Percentiles rank a stretch among this genome's conserved stretches.
phyloP scores from a whole-genome alignment of 2,888 invertebrate species.

The Steinernema scapterisci region DNA sequence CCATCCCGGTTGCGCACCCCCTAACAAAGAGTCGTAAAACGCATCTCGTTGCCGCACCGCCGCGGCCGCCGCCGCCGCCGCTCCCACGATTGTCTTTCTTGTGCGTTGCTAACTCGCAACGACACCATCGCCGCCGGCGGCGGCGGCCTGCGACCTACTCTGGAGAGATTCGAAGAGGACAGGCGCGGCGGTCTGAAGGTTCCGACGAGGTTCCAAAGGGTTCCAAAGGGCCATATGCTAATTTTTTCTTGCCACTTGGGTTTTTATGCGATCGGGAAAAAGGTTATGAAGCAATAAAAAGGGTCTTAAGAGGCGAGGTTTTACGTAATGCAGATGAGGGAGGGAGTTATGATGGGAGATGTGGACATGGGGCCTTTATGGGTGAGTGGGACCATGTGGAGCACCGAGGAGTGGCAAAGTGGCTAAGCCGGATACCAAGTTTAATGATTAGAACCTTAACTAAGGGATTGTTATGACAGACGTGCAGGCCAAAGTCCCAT shows the following conservation, averaged over 20 bases:
- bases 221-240: slow-evolving; percentile 1
- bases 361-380: not conserved
- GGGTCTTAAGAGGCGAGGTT: no score
- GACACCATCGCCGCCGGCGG: not conserved
- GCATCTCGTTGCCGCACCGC: not conserved
- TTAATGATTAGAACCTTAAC: no score
- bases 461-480: no score
- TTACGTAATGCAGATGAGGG: no score
- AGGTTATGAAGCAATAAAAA: not conserved
- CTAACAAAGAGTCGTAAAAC: slow-evolving; percentile 30
- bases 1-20: not conserved
- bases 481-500: no score
- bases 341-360: no score
- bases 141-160: not conserved
- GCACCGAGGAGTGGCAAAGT: not conserved
- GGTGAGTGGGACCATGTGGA: not conserved
- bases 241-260: slow-evolving; percentile 6
- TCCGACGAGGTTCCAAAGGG: not conserved
- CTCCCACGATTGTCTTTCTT: slow-evolving; percentile 26
- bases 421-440: not conserved
- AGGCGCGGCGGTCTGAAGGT: not conserved
- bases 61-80: not conserved
- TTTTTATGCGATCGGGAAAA: not conserved
- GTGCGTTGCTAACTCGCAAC: slow-evolving; percentile 17
- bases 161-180: not conserved